Evolutionary conservation across 2,888 invertebrate genomes (phyloP).

Genomic region (Lordiphosa fenestrarum): DNA sequence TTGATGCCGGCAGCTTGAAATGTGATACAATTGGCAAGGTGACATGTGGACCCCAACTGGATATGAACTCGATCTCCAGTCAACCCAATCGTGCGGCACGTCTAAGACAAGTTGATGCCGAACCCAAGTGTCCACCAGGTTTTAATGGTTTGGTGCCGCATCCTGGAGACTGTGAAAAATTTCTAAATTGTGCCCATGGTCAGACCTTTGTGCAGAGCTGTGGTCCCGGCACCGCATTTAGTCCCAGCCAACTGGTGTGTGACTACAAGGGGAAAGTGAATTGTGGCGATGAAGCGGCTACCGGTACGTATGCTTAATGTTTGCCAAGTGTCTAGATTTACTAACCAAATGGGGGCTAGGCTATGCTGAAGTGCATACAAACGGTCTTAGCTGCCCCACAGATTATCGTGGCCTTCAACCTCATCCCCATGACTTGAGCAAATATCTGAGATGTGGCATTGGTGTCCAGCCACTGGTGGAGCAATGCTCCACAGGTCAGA

Average conservation of each 20-base stretch:
- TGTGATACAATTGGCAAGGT: constrained; percentile 85
- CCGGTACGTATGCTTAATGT: constrained; percentile 42
- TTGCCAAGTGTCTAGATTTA: neutral
- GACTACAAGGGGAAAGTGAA: constrained; percentile 83
- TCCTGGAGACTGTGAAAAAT: constrained; percentile 84
- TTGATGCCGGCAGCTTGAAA: constrained; percentile 83
- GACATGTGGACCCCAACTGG: constrained; percentile 77
- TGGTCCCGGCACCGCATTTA: constrained; percentile 84
- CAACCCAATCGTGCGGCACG: constrained; percentile 22
- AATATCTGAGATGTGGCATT: constrained; percentile 83
- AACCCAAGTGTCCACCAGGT: constrained; percentile 80
- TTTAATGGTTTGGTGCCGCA: constrained; percentile 82
- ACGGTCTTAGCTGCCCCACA: constrained; percentile 76
- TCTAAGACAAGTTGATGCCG: constrained; percentile 27
- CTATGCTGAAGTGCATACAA: constrained; percentile 12
- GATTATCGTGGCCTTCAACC: constrained; percentile 81
- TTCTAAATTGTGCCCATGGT: constrained; percentile 84
- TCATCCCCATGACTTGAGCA: constrained; percentile 83
- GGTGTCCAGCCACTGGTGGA: constrained; percentile 81
- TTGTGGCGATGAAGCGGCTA: constrained; percentile 71
- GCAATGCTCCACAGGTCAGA: constrained; percentile 83
- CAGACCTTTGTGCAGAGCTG: constrained; percentile 83
- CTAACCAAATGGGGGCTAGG: constrained; percentile 44
- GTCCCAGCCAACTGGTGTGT: constrained; percentile 81
- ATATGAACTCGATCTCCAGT: neutral